These are phyloP conservation scores for Oryzias celebensis DNA, from an alignment of 2,113 vertebrate genomes.

Conservation along the genomic window DNA sequence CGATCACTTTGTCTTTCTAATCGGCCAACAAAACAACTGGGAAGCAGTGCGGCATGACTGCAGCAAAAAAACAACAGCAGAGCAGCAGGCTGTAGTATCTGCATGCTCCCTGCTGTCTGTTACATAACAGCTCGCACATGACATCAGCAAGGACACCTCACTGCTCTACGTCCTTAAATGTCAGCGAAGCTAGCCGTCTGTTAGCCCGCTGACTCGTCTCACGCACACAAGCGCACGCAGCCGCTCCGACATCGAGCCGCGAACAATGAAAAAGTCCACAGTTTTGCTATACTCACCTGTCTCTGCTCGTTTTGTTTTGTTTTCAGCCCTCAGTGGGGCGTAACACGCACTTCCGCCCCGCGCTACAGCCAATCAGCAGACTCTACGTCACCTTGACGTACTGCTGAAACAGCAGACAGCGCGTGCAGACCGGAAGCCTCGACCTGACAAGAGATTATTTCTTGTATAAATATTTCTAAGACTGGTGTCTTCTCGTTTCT, in stretches of 20 bases:
- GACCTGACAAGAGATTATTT: not conserved
- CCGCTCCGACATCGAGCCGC: too few relatives aligned
- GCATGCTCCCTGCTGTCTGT: conserved; percentile 33
- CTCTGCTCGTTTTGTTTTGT: conserved; percentile 76
- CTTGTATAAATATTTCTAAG: too few relatives aligned
- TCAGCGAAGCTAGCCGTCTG: not conserved
- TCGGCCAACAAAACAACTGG: not conserved
- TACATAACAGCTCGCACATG: conserved; percentile 64
- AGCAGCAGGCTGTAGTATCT: conserved; percentile 19
- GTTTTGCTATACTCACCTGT: conserved; percentile 71
- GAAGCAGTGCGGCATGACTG: conserved; percentile 15
- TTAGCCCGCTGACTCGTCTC: not conserved
- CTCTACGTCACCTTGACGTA: conserved; percentile 35
- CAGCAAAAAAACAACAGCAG: conserved; percentile 29
- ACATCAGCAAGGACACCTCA: conserved; percentile 41
- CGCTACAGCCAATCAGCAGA: conserved; percentile 40
- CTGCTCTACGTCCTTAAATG: not conserved
- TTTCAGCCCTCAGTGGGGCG: conserved; percentile 71
- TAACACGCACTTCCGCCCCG: conserved; percentile 67
- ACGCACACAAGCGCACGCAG: not conserved
- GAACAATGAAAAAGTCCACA: not conserved
- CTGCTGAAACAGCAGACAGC: not conserved
- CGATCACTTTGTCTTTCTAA: not conserved
- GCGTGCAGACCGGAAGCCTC: conserved; percentile 4
- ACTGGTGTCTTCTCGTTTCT: too few relatives aligned